Evolutionary conservation across 2,113 vertebrate genomes (phyloP), one percentile per base, ranked within the genome.

Genomic region (Callopanchax toddi): DNA sequence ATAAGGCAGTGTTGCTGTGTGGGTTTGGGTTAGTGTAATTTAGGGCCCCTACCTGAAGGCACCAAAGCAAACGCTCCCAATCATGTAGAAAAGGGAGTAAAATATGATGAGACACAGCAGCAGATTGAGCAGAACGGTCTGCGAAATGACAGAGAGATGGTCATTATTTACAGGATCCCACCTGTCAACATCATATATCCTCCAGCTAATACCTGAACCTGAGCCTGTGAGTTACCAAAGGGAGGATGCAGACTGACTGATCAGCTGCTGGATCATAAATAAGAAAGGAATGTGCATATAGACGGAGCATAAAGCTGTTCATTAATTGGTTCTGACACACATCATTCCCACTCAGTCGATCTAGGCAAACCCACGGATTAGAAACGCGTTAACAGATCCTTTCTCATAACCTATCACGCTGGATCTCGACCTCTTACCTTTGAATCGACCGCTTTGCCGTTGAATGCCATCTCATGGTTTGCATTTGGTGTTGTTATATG

Each of bases 1-100:
- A 32, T 32, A 5, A 5, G 29, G 8, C 29, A 32, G 21, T 48
- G 45, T 23, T 20, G 16, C 11, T 50, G 16, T 18, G 59, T 56
- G 73, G 59, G 67, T 76, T 73, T 50, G 75, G 42, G 48, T 53
- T 5, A 18, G 16, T 9, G 59, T 32, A 72, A 8, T 32, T 32
- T 29, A 7, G 26, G 26, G 26, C 4, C 4, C 91, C 91, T 85
- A 95, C 94, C 86, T 90, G 90, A 94, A 92, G 23, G 69, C 86
- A 68, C 91, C 83, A 12, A 93, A 94, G 74, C 92, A 93, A 49
- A 92, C 66, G 1, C 92, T 93, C 6, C 92, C 92, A 40, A 94
- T 89, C 86, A 92, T 84, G 10, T 93, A 95, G 78, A 93, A 95
- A 20, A 95, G 82, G 8, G 88, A 78, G 69, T 94, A 95, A 88